Percentiles rank a stretch among this genome's conserved stretches.
Conservation (phyloP, 2,113 vertebrate species). For the Myrmecobius fasciatus region DNA sequence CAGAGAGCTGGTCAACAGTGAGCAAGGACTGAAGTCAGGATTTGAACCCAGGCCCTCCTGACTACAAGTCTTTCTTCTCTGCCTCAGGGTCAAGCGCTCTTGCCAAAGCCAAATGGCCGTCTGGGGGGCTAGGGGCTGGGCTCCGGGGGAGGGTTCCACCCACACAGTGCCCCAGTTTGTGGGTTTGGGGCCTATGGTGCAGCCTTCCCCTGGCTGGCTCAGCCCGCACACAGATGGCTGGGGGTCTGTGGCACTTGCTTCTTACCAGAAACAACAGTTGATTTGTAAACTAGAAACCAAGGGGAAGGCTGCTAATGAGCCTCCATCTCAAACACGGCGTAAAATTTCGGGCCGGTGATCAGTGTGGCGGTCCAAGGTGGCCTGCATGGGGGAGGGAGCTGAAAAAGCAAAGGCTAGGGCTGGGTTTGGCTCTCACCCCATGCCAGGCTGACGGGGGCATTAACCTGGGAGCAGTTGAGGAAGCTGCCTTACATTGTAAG, state of each 20-base stretch:
- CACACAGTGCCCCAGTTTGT: accelerated
- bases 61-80: no score
- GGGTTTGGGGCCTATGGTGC: neutral
- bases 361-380: neutral
- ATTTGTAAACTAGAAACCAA: neutral
- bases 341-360: neutral
- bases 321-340: accelerated
- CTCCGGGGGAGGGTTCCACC: neutral
- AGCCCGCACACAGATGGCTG: neutral
- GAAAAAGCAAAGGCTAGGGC: neutral
- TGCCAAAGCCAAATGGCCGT: neutral
- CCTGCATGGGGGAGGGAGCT: neutral
- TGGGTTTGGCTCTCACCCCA: neutral
- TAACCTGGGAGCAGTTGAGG: no score
- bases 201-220: neutral
- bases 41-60: neutral
- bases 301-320: neutral
- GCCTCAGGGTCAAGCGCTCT: no score
- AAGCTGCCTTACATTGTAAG: no score
- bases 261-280: neutral
- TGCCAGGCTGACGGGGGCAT: no score
- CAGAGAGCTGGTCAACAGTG: neutral
- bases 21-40: accelerated
- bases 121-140: neutral
- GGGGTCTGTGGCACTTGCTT: neutral